Conservation (phyloP, 1,140 invertebrate genomes). For the Coenobita brevimanus region DNA sequence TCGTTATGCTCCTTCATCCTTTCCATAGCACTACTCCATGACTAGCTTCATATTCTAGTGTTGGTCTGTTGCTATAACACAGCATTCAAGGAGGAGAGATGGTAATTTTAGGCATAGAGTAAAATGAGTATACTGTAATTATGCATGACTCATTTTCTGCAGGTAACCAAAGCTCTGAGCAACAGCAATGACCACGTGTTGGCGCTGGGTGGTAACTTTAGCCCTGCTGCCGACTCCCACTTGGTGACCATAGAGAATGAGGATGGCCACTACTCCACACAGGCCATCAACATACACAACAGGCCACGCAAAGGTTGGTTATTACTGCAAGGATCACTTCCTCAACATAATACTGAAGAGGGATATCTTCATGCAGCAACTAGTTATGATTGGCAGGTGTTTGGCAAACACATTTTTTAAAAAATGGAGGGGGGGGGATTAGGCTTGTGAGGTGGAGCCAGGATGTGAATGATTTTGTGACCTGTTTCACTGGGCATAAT, state of each 20-base stretch:
- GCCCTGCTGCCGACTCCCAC: slow-evolving; percentile 87
- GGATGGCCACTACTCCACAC: slow-evolving; percentile 84
- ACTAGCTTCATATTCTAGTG: too few species aligned
- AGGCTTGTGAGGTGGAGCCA: too few species aligned
- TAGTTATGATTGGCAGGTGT: too few species aligned
- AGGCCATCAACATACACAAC: slow-evolving; percentile 91
- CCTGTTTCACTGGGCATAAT: too few species aligned
- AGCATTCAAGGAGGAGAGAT: too few species aligned
- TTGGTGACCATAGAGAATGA: slow-evolving; percentile 85
- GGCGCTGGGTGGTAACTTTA: slow-evolving; percentile 88
- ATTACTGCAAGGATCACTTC: too few species aligned
- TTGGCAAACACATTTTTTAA: too few species aligned
- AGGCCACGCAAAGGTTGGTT: slow-evolving; percentile 83
- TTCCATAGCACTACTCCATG: neutral
- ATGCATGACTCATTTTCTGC: slow-evolving; percentile 44
- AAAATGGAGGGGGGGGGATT: too few species aligned
- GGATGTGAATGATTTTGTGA: too few species aligned
- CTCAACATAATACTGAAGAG: too few species aligned
- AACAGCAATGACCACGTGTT: slow-evolving; percentile 91
- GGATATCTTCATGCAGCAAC: too few species aligned
- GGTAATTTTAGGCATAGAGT: neutral
- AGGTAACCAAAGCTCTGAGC: slow-evolving; percentile 85
- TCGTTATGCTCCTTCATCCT: neutral
- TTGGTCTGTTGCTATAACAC: too few species aligned
- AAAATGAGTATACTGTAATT: neutral